Conservation (phyloP, 35 echinoderm and acorn worm genomes). For the Acanthaster planci region DNA sequence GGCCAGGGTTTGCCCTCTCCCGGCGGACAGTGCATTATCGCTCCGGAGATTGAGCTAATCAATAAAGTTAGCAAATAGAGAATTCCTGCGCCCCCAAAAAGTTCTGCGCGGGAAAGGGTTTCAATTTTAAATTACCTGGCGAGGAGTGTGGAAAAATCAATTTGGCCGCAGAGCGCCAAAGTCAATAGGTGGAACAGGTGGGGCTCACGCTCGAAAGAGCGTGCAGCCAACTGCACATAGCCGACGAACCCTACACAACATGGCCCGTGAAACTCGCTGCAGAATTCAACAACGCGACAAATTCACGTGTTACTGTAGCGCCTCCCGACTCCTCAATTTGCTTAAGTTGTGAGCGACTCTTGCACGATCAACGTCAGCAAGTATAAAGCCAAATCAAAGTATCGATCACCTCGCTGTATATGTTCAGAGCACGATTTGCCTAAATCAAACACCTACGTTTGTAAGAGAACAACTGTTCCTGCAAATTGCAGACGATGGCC, state of each 20-base stretch:
- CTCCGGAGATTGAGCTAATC: conserved; percentile 19
- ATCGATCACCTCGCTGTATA: background rate
- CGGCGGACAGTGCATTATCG: conserved; percentile 21
- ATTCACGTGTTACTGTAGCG: background rate
- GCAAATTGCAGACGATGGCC: too few species aligned
- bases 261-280: conserved; percentile 9
- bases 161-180: conserved; percentile 3
- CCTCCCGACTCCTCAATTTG: background rate
- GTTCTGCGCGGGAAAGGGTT: background rate
- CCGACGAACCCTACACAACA: background rate
- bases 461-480: too few species aligned
- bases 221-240: too few species aligned
- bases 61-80: conserved; percentile 27
- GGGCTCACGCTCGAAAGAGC: background rate
- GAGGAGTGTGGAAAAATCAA: conserved; percentile 17
- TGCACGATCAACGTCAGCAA: background rate
- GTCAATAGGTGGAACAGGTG: conserved; percentile 30
- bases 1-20: conserved; percentile 20
- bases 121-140: conserved; percentile 29
- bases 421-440: too few species aligned
- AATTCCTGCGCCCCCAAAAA: background rate
- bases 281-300: background rate
- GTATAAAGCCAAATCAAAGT: background rate
- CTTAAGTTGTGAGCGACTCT: conserved; percentile 2
- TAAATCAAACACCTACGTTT: too few species aligned